Conservation (phyloP, 2,888 invertebrate species). For the Aromia moschata region DNA sequence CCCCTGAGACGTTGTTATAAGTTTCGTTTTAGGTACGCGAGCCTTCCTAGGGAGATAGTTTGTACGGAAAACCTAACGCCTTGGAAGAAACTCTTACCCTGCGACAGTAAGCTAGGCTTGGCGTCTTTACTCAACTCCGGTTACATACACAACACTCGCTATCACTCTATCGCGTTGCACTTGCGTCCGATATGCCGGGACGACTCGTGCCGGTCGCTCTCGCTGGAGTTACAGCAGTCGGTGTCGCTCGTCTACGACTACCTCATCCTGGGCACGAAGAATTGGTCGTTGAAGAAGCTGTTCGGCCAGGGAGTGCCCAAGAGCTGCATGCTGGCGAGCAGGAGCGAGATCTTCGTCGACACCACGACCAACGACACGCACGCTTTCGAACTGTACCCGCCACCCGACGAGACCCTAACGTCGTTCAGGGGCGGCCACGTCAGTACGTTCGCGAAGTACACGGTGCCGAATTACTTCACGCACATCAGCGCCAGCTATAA, state of each 20-base stretch:
- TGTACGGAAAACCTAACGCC: constrained; percentile 99
- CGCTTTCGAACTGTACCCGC: constrained; percentile 72
- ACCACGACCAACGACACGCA: constrained; percentile 71
- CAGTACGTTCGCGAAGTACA: constrained; percentile 76
- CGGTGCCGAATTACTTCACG: constrained; percentile 66
- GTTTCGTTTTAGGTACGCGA: constrained; percentile 73
- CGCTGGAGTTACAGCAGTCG: constrained; percentile 84
- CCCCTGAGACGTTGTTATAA: not conserved
- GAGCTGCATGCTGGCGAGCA: constrained; percentile 81
- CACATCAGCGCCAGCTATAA: constrained; percentile 69
- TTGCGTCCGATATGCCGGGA: constrained; percentile 81
- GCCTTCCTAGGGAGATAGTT: constrained; percentile 94
- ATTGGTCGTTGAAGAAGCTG: constrained; percentile 87
- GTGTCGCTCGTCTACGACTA: constrained; percentile 89
- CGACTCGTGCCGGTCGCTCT: constrained; percentile 64
- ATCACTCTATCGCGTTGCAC: constrained; percentile 89
- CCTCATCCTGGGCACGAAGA: constrained; percentile 70
- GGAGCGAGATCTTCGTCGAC: constrained; percentile 85
- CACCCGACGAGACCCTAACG: constrained; percentile 67
- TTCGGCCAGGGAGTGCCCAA: constrained; percentile 88
- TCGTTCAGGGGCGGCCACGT: constrained; percentile 77
- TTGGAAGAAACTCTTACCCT: constrained; percentile 97
- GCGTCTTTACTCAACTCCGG: constrained; percentile 89
- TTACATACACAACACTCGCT: constrained; percentile 90
- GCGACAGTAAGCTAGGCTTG: constrained; percentile 89